These are phyloP conservation scores for Chloropsis hardwickii DNA, from an alignment of 2,113 vertebrate genomes.

Conservation along the genomic window DNA sequence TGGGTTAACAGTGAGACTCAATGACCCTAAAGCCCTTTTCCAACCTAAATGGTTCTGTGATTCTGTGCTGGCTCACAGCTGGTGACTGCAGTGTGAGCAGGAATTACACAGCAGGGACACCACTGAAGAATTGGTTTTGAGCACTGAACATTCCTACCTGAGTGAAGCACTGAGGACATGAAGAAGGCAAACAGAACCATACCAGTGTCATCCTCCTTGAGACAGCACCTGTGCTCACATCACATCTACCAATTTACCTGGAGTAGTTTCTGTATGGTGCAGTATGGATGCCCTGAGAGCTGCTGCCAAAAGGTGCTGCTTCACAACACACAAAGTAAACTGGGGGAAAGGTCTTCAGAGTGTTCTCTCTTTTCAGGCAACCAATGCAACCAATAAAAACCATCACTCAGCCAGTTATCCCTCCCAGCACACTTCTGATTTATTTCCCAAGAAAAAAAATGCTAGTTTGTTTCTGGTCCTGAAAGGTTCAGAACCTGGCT, in stretches of 20 bases:
- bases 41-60: rapidly evolving
- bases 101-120: not conserved
- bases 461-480: not conserved
- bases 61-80: not conserved
- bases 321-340: not conserved
- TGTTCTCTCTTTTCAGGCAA: not conserved
- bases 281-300: not conserved
- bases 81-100: not conserved
- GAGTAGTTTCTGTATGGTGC: too few relatives aligned
- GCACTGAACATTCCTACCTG: not conserved
- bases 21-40: not conserved
- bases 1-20: not conserved
- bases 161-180: not conserved
- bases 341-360: not conserved
- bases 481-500: not conserved
- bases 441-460: not conserved
- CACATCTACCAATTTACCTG: not conserved
- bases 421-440: not conserved
- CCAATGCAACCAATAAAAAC: not conserved
- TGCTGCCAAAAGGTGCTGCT: not conserved
- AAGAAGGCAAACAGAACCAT: not conserved
- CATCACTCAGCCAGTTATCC: not conserved
- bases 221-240: not conserved
- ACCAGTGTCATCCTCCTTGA: not conserved
- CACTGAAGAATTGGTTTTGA: not conserved